phyloP scores from a whole-genome alignment of 2,888 invertebrate species.

The Malthinus flaveolus region DNA sequence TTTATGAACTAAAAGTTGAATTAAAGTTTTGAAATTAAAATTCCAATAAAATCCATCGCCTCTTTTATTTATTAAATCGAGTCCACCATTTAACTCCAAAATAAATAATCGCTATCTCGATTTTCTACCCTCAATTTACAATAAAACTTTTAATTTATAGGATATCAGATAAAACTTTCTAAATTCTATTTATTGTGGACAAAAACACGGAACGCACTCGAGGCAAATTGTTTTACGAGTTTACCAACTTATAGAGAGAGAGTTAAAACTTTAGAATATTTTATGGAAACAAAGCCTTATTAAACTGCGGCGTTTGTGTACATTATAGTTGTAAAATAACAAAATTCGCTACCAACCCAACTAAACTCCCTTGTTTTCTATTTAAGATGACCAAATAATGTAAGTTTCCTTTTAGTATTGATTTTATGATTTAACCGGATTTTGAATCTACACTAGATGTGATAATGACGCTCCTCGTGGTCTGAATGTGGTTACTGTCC shows the following conservation, averaged over 20 bases:
- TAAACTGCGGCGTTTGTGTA: not conserved
- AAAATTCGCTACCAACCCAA: not conserved
- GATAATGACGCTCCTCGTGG: conserved; percentile 32
- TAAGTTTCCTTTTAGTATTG: conserved; percentile 21
- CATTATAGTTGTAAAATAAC: not conserved
- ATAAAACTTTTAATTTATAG: conserved; percentile 34
- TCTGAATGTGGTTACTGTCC: conserved; percentile 32
- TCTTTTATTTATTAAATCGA: conserved; percentile 16
- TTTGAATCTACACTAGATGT: conserved; percentile 29
- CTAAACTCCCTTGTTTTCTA: conserved; percentile 1
- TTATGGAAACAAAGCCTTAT: conserved; percentile 10
- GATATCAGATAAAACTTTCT: conserved; percentile 35
- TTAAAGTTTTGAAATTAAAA: conserved; percentile 7
- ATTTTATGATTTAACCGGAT: conserved; percentile 32
- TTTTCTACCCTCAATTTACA: conserved; percentile 24
- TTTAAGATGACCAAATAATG: conserved; percentile 16
- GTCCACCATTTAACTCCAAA: conserved; percentile 24
- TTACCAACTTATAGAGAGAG: conserved; percentile 6
- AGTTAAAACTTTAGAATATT: conserved; percentile 18
- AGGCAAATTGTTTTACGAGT: conserved; percentile 27
- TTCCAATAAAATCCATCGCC: conserved; percentile 15
- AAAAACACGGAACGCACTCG: conserved; percentile 23
- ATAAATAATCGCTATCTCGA: conserved; percentile 28
- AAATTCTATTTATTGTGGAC: conserved; percentile 26
- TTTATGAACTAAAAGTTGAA: too few relatives aligned